Evolutionary conservation across 2,113 vertebrate genomes (phyloP), one percentile per base, ranked within the genome.

Genomic region (Psettodes erumei): DNA sequence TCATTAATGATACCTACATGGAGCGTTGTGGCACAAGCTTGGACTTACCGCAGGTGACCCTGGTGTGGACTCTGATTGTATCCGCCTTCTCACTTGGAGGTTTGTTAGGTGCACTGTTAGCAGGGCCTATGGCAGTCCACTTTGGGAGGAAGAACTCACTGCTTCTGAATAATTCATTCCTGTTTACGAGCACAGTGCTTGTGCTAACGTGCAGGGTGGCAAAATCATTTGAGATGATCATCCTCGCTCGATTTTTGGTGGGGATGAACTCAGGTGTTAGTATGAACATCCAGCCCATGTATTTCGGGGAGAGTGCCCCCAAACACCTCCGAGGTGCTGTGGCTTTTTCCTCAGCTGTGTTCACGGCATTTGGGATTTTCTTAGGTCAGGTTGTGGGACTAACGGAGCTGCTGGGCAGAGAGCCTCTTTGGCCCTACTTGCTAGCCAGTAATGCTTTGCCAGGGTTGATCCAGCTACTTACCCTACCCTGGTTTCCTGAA

Each of bases 241-340:
- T 96, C 79, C 27, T 95, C 1, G 93, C 96, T 25, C 94, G 97
- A 3, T 78, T 97, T 48, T 88, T 98, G 0, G 85, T 94, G 25
- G 96, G 97, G 0, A 6, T 98, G 25, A 97, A 95, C 68, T 90
- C 91, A 58, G 96, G 96, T 1, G 90, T 98, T 8, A 95, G 96
- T 76, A 96, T 98, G 95, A 97, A 92, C 4, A 68, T 97, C 54
- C 96, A 98, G 91, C 96, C 96, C 6, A 97, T 97, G 96, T 98
- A 97, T 54, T 94, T 98, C 48, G 96, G 95, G 0, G 96, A 97
- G 82, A 96, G 96, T 1, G 94, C 95, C 1, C 95, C 96, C 4
- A 95, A 92, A 86, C 90, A 96, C 35, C 90, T 96, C n/a, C 85
- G 96, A n/a, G 97, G 97, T 25, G 93, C 94, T 0, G 94, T 96